Base-by-base conservation (phyloP, 2,113 vertebrate genomes). In the Salminus brasiliensis region DNA sequence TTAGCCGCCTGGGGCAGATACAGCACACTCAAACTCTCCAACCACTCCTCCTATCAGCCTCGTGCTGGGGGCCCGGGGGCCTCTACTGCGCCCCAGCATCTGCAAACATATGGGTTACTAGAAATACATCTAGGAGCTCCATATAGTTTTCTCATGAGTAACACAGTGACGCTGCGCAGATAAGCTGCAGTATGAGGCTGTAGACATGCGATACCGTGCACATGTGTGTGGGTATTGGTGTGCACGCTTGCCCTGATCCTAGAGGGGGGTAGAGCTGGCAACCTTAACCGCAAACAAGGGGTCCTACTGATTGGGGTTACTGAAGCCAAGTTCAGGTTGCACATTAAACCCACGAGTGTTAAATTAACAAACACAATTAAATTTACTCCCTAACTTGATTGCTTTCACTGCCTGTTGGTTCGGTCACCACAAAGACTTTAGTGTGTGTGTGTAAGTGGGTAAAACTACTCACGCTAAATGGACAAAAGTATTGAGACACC, bases 401-500 rank as follows among this genome's bases (percentile, higher is more conserved):
- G 15, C 30, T 32, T n/a, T 65, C 36, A 59, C 65, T 41, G 7
- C 52, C 2, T 78, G 5, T 1, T 78, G 27, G 23, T 55, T 43
- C 1, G 2, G n/a, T 29, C 25, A 16, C 9, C 29, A 15, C 29
- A 62, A 39, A 65, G 12, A 23, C n/a, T n/a, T n/a, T n/a, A n/a
- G n/a, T n/a, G 60, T 25, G n/a, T 63, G 27, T 62, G 71, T 74
- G 36, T 45, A 30, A 32, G 57, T 91, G 89, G 90, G 83, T 90
- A 78, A n/a, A n/a, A n/a, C n/a, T n/a, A n/a, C n/a, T n/a, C n/a
- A n/a, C n/a, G n/a, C n/a, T n/a, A n/a, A n/a, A n/a, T n/a, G n/a
- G n/a, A n/a, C n/a, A n/a, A n/a, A n/a, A n/a, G n/a, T n/a, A n/a
- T n/a, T n/a, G n/a, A n/a, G n/a, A n/a, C n/a, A n/a, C n/a, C n/a